Percentiles rank a stretch among this genome's conserved stretches.
phyloP scores from a whole-genome alignment of 1,140 invertebrate species.

The Paralvinella palmiformis region DNA sequence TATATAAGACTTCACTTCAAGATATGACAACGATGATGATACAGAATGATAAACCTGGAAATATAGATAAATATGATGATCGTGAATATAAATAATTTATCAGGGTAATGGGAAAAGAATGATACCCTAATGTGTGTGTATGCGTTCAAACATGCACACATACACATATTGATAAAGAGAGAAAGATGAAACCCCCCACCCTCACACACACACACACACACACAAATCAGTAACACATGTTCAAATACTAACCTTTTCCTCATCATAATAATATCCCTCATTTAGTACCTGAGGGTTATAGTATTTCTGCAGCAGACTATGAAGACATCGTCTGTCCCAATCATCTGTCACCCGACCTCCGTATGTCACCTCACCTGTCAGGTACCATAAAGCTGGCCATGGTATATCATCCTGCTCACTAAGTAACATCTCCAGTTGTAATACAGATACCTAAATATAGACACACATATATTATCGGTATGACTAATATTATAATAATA shows the following conservation, averaged over 20 bases:
- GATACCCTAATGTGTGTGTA: no score
- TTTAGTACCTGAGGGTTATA: conserved; percentile 52
- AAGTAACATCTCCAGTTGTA: conserved; percentile 42
- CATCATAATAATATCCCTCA: conserved; percentile 54
- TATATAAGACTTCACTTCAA: conserved; percentile 57
- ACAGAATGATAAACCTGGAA: conserved; percentile 37
- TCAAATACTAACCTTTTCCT: conserved; percentile 32
- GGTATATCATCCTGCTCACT: conserved; percentile 63
- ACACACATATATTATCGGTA: no score
- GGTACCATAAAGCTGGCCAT: conserved; percentile 72
- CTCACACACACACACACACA: background rate
- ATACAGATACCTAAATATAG: conserved; percentile 45
- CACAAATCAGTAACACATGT: background rate
- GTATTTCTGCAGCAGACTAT: conserved; percentile 69
- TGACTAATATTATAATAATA: no score
- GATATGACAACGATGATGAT: conserved; percentile 49
- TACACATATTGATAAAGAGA: background rate
- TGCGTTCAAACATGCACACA: no score
- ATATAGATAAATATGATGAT: no score
- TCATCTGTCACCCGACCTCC: conserved; percentile 52
- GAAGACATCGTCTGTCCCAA: conserved; percentile 60
- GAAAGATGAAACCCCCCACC: background rate
- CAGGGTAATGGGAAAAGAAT: no score
- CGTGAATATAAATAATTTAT: no score
- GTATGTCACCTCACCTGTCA: conserved; percentile 52